Base-by-base conservation (phyloP, 2,113 vertebrate species). In the Neogobius melanostomus region DNA sequence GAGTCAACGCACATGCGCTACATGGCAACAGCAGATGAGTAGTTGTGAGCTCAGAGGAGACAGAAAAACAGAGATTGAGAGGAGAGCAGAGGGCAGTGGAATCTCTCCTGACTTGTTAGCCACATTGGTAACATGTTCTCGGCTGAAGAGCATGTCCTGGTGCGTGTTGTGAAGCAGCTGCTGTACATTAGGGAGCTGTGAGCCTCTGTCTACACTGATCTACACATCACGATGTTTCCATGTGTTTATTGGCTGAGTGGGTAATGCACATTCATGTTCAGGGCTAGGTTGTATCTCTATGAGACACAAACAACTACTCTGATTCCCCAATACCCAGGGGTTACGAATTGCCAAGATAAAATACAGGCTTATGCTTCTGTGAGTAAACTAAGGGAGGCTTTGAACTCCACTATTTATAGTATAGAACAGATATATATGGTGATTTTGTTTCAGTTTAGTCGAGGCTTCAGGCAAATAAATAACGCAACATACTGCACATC, bases 31-130 rank as follows among this genome's bases (percentile, higher is more conserved):
- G 28, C 28, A 36, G 28, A 36, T 36, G 28, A 36, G 28, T 36
- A 36, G 28, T 36, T 36, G 28, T 36, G 2, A 15, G 42, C 59
- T 61, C 59, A n/a, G 42, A 45, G 11, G 76, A 46, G 49, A 65
- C 21, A 47, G 44, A 16, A 70, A 59, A 79, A 71, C 16, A 69
- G 47, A 62, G 59, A n/a, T 6, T 47, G 28, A 21, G 21, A 61
- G 7, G 48, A 47, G 36, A 61, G 11, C 3, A 11, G 56, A 59
- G 51, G 8, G 14, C 68, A 69, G 63, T 43, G 9, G 75, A 76
- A 68, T 74, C 79, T 70, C 85, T 64, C 61, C 69, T 72, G 81
- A 85, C 79, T 74, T 74, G 79, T 82, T 80, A 79, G 75, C 62
- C 60, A 53, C 83, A 82, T 70, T 44, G 77, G 71, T 63, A 64